Percentiles rank a stretch among this genome's conserved stretches.
Conservation (phyloP, 2,888 invertebrate species). For the Hypomecis punctinalis region DNA sequence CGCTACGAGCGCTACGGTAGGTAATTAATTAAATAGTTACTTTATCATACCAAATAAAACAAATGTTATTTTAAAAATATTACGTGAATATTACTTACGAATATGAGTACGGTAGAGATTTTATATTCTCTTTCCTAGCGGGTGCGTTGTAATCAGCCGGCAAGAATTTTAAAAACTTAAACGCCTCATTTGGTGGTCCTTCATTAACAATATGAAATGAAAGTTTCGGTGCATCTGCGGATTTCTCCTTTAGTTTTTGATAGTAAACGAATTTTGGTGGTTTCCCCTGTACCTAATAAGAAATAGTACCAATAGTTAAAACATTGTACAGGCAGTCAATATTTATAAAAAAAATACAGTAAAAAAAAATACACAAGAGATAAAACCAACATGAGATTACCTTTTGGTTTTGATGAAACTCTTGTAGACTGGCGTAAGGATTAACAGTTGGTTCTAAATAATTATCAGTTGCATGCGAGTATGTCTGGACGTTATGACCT, state of each 20-base stretch:
- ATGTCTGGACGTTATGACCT: conserved; percentile 49
- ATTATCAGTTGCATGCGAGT: conserved; percentile 43
- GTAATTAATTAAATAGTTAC: too few species aligned
- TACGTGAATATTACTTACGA: conserved; percentile 24
- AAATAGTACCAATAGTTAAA: too few species aligned
- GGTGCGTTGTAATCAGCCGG: not conserved
- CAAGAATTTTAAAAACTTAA: conserved; percentile 15
- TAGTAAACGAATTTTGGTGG: conserved; percentile 18
- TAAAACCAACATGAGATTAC: conserved; percentile 32
- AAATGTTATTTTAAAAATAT: not conserved
- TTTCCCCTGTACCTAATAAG: conserved; percentile 6
- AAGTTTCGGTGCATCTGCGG: not conserved
- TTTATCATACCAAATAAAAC: not conserved
- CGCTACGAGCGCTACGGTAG: too few species aligned
- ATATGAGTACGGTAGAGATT: not conserved
- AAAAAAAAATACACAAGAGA: too few species aligned
- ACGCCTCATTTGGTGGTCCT: conserved; percentile 10
- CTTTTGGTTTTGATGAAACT: conserved; percentile 40
- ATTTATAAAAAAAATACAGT: not conserved
- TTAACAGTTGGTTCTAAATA: conserved; percentile 45
- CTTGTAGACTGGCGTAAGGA: conserved; percentile 44
- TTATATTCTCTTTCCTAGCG: conserved; percentile 3
- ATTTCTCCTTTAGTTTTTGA: conserved; percentile 12
- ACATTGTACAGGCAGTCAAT: too few species aligned
- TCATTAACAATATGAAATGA: conserved; percentile 13